Evolutionary conservation across 2,888 invertebrate species (phyloP).

Genomic region (Lamproptera curius): DNA sequence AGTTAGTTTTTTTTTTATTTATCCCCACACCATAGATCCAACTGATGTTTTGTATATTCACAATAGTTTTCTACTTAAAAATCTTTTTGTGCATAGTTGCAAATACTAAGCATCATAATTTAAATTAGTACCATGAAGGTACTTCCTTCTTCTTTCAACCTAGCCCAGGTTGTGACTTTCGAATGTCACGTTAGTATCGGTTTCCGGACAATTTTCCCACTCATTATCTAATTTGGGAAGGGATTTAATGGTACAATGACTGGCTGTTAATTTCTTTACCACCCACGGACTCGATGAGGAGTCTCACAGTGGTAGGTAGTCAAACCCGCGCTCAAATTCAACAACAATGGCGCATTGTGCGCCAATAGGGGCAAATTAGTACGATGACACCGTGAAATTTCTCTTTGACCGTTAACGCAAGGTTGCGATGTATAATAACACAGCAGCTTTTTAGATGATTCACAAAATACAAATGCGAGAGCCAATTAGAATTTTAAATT

Average conservation of each 20-base stretch:
- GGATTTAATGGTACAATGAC: constrained; percentile 71
- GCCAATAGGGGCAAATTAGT: constrained; percentile 61
- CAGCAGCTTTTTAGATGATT: too few relatives aligned
- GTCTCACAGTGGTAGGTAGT: constrained; percentile 24
- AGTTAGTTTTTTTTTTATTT: too few relatives aligned
- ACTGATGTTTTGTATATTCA: too few relatives aligned
- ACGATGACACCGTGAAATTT: constrained; percentile 52
- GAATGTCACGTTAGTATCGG: constrained; percentile 34
- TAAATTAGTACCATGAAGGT: constrained; percentile 25
- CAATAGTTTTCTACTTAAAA: too few relatives aligned
- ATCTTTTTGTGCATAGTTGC: too few relatives aligned
- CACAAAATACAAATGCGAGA: too few relatives aligned
- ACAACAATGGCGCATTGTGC: constrained; percentile 58
- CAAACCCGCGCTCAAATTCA: constrained; percentile 27
- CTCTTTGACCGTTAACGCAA: constrained; percentile 12
- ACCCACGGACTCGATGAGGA: constrained; percentile 45
- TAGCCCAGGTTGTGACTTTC: constrained; percentile 31
- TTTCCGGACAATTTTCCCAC: constrained; percentile 20
- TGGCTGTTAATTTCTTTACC: constrained; percentile 69
- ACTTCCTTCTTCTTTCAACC: constrained; percentile 22
- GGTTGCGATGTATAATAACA: not conserved
- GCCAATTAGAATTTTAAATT: too few relatives aligned
- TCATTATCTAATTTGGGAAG: constrained; percentile 54
- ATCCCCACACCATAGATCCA: too few relatives aligned
- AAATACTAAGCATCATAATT: too few relatives aligned